Evolutionary conservation across 2,797 vertebrate genomes (phyloP).

Genomic region (Clamator glandarius): DNA sequence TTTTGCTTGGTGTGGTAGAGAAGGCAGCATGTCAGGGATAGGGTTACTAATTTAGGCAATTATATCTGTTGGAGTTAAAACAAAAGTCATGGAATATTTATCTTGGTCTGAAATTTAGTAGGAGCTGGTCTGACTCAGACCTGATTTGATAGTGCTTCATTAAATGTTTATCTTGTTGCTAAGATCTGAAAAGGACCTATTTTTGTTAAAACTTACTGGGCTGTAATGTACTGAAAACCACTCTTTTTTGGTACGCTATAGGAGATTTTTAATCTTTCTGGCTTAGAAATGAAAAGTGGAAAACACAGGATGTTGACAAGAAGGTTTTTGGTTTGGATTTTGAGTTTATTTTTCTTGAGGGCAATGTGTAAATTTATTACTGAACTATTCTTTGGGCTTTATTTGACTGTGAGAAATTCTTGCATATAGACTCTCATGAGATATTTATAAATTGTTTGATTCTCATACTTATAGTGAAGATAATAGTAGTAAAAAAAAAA

Average conservation of each 20-base stretch:
- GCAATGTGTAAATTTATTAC: background rate
- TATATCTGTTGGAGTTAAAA: background rate
- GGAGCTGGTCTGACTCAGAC: background rate
- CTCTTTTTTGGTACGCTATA: background rate
- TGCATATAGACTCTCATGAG: background rate
- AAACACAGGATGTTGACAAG: background rate
- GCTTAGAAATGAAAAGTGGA: background rate
- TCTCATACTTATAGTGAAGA: background rate
- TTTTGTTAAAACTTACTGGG: background rate
- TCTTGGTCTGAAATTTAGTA: background rate
- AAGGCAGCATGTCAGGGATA: background rate
- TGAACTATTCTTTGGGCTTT: background rate
- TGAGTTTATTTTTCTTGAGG: background rate
- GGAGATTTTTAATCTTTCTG: background rate
- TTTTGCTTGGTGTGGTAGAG: slow-evolving; percentile 4
- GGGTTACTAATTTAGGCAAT: background rate
- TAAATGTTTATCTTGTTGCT: background rate
- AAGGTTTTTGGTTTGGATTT: background rate
- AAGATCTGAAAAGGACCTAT: background rate
- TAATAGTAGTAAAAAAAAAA: background rate
- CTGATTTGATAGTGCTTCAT: background rate
- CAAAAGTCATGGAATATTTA: slow-evolving; percentile 8
- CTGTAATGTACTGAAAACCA: background rate
- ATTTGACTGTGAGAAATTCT: background rate
- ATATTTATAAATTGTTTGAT: background rate